phyloP scores from a whole-genome alignment of 2,888 invertebrate species.

The Caenorhabditis macrosperma region DNA sequence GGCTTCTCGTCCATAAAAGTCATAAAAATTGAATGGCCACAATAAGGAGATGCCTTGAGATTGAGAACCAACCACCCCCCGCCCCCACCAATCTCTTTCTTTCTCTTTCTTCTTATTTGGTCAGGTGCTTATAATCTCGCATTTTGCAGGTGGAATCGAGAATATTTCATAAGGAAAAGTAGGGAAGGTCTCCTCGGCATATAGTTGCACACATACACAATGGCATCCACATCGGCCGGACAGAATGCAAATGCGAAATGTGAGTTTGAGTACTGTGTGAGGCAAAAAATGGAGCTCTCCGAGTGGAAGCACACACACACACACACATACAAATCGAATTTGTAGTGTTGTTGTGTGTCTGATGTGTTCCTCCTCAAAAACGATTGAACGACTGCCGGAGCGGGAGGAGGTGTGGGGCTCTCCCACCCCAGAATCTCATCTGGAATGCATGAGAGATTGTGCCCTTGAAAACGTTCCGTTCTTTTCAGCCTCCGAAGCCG shows the following conservation, averaged over 20 bases:
- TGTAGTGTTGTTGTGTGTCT: constrained; percentile 43
- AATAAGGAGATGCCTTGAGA: constrained; percentile 2
- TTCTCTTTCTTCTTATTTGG: constrained; percentile 2
- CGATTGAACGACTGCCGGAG: constrained; percentile 13
- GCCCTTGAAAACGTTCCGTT: neutral
- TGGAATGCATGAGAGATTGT: constrained; percentile 50
- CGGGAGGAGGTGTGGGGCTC: constrained; percentile 4
- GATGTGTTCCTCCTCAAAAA: constrained; percentile 21
- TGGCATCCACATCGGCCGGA: constrained; percentile 53
- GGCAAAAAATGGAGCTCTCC: neutral
- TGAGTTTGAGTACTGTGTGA: constrained; percentile 5
- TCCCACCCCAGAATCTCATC: constrained; percentile 51
- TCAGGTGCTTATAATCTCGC: constrained; percentile 6
- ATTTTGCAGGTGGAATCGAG: constrained; percentile 34
- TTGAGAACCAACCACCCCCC: neutral
- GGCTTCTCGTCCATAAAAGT: constrained; percentile 11
- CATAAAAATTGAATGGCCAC: constrained; percentile 22
- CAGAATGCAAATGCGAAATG: constrained; percentile 31
- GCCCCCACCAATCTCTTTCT: neutral
- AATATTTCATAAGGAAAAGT: neutral
- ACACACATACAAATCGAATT: constrained; percentile 46
- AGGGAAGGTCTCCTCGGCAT: neutral
- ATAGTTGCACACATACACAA: constrained; percentile 27
- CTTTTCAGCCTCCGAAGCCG: constrained; percentile 61
- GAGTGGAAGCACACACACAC: neutral